Percentiles rank a stretch among this genome's conserved stretches.
Conservation (phyloP, 2,797 vertebrate species). For the Fistularia tabacaria region DNA sequence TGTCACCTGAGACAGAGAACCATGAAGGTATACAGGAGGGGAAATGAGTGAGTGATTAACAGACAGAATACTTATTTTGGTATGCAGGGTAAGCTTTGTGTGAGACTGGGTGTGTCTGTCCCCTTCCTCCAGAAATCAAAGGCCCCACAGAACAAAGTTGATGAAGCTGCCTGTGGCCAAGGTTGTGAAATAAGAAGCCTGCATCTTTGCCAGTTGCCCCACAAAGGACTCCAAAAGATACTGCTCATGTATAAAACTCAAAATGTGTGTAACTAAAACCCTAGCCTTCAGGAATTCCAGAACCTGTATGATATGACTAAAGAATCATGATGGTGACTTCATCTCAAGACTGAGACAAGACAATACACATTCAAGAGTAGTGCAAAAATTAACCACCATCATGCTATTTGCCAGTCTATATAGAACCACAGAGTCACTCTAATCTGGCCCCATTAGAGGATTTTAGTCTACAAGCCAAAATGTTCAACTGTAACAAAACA, state of each 20-base stretch:
- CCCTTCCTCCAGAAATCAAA: constrained; percentile 74
- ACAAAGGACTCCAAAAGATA: constrained; percentile 63
- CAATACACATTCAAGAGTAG: neutral
- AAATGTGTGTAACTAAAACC: constrained; percentile 53
- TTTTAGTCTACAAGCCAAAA: too few species aligned
- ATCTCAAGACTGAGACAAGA: constrained; percentile 8
- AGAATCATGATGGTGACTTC: constrained; percentile 12
- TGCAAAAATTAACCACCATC: too few species aligned
- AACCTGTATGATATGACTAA: constrained; percentile 19
- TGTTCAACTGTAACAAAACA: too few species aligned
- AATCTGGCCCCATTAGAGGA: too few species aligned
- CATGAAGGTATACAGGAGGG: constrained; percentile 21
- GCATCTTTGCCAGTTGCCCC: constrained; percentile 53
- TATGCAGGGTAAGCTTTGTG: constrained; percentile 68
- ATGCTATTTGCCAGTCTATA: too few species aligned
- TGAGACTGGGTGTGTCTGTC: constrained; percentile 60
- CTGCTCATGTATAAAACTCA: constrained; percentile 39
- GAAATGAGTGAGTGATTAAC: constrained; percentile 62
- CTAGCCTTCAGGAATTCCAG: constrained; percentile 41
- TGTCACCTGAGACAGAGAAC: constrained; percentile 53
- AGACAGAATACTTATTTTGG: constrained; percentile 60
- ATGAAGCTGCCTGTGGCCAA: constrained; percentile 57
- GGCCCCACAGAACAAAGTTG: constrained; percentile 66
- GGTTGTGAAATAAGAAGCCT: constrained; percentile 58
- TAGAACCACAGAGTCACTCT: too few species aligned